These are phyloP conservation scores for Gnathonemus longibarbis DNA, from an alignment of 2,113 vertebrate genomes.

Conservation along the genomic window DNA sequence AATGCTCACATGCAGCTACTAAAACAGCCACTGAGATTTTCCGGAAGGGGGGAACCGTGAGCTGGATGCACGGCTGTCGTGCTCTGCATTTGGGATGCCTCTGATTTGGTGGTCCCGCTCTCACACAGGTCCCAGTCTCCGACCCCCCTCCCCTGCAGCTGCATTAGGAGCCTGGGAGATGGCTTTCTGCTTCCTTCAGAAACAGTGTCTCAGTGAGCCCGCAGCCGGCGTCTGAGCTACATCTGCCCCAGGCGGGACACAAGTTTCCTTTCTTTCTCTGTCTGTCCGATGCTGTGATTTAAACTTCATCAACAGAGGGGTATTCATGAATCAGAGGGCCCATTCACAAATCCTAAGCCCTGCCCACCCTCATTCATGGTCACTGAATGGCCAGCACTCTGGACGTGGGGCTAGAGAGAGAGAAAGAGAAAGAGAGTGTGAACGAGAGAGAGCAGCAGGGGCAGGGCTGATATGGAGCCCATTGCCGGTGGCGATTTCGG, in stretches of 20 bases:
- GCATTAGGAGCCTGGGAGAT: not conserved
- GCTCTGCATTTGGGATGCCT: not conserved
- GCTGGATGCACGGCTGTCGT: not conserved
- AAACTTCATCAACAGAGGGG: constrained; percentile 9
- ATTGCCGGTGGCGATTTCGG: not conserved
- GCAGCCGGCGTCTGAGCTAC: not conserved
- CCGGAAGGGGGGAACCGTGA: not conserved
- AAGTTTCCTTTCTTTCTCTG: not conserved
- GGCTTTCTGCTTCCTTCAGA: not conserved
- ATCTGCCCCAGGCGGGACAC: not conserved
- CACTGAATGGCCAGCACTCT: not conserved
- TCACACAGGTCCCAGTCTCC: not conserved
- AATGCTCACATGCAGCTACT: not conserved
- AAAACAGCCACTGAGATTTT: not conserved
- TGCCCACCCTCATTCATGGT: not conserved
- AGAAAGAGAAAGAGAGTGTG: not conserved
- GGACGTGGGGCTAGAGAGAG: not conserved
- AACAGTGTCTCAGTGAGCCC: not conserved
- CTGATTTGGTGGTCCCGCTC: not conserved
- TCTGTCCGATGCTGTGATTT: not conserved
- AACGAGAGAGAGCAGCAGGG: constrained; percentile 24
- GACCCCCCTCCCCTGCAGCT: not conserved
- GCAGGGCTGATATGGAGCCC: not conserved
- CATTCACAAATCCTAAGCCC: constrained; percentile 12
- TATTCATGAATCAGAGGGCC: constrained; percentile 8